These are phyloP conservation scores for Gallinago paraguaiae DNA, from an alignment of 2,113 vertebrate genomes.

Conservation along the genomic window DNA sequence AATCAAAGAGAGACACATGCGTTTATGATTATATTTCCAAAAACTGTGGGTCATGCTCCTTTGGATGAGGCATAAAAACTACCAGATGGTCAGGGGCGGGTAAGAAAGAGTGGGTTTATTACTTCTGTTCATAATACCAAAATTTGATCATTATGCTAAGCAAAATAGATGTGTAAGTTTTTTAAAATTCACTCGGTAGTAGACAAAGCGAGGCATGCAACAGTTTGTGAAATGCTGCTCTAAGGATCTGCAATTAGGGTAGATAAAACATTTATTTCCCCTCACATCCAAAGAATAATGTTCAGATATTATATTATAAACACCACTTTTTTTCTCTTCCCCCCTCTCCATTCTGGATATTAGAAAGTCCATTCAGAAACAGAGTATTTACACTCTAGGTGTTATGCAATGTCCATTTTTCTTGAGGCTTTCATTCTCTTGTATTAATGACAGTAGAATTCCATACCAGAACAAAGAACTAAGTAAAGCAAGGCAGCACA, in stretches of 20 bases:
- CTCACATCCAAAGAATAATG: neutral
- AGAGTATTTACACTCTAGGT: neutral
- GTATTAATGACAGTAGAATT: neutral
- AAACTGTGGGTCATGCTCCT: neutral
- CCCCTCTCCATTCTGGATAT: neutral
- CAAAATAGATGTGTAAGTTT: neutral
- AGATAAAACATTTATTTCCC: neutral
- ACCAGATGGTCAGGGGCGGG: neutral
- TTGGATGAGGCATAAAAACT: neutral
- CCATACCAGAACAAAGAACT: neutral
- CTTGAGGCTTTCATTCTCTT: neutral
- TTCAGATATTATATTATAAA: neutral
- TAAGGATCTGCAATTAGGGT: neutral
- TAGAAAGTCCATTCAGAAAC: neutral
- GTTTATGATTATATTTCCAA: neutral
- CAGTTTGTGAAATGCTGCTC: neutral
- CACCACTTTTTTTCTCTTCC: neutral
- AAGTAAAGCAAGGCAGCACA: neutral
- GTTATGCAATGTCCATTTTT: neutral
- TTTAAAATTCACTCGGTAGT: neutral
- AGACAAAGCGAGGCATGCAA: neutral
- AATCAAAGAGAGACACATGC: neutral
- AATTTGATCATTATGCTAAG: neutral
- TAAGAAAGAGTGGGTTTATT: neutral
- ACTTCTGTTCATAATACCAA: neutral